Evolutionary conservation across 2,797 vertebrate species (phyloP).

Genomic region (Ispidina picta): DNA sequence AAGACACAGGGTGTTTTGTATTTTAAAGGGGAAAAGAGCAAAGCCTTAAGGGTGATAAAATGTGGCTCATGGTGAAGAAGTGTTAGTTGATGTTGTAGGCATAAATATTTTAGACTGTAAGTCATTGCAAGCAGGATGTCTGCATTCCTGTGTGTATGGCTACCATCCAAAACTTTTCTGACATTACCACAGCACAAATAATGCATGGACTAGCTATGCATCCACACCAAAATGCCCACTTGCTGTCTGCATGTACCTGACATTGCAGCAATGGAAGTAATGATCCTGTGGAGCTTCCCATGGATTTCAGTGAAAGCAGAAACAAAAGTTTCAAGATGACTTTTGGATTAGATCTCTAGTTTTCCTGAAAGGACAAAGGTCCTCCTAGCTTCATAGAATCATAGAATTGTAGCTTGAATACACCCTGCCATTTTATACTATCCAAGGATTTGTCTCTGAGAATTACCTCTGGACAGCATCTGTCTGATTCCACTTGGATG

Average conservation of each 20-base stretch:
- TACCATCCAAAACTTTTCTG: background rate
- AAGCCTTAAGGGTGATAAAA: background rate
- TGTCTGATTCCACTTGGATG: background rate
- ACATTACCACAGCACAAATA: conserved; percentile 9
- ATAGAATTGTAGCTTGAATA: background rate
- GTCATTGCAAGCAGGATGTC: background rate
- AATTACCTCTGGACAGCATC: background rate
- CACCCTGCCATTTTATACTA: background rate
- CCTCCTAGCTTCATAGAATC: background rate
- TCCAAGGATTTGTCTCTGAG: background rate
- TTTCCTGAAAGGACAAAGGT: conserved; percentile 1
- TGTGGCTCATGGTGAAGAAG: background rate
- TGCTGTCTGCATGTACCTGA: background rate
- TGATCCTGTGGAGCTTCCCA: background rate
- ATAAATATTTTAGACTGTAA: conserved; percentile 18
- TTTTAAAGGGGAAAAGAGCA: background rate
- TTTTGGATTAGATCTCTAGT: background rate
- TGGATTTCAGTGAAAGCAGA: background rate
- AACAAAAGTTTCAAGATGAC: background rate
- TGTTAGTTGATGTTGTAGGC: background rate
- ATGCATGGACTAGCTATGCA: background rate
- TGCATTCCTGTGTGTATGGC: background rate
- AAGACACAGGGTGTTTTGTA: background rate
- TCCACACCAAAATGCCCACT: background rate
- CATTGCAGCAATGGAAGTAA: background rate